Evolutionary conservation across 1,140 invertebrate species (phyloP).

Genomic region (Dendrolimus kikuchii): DNA sequence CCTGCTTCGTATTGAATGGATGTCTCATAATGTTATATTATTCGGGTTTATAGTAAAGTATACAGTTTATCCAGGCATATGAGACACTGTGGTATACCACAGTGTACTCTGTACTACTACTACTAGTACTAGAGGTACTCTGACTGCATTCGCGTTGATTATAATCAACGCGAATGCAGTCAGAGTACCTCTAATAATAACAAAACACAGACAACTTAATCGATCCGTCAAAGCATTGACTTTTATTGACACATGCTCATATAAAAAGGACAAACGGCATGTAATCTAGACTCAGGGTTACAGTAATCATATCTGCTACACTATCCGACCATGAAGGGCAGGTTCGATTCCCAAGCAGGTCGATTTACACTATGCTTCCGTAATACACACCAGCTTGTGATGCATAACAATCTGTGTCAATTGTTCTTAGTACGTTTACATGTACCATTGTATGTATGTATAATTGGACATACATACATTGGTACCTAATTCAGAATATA

Average conservation of each 20-base stretch:
- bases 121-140: too few relatives aligned
- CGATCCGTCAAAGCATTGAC: not conserved
- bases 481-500: not conserved
- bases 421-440: not conserved
- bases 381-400: constrained; percentile 9
- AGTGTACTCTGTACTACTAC: too few relatives aligned
- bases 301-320: constrained; percentile 22
- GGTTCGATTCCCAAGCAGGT: constrained; percentile 44
- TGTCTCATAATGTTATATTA: too few relatives aligned
- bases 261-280: not conserved
- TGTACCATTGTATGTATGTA: not conserved
- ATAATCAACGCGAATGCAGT: too few relatives aligned
- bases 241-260: not conserved
- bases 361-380: constrained; percentile 34
- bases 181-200: too few relatives aligned
- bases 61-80: too few relatives aligned
- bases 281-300: constrained; percentile 16
- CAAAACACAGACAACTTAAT: not conserved
- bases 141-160: too few relatives aligned
- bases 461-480: too few relatives aligned
- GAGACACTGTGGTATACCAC: too few relatives aligned
- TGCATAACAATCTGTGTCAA: constrained; percentile 15
- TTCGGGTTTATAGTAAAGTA: too few relatives aligned
- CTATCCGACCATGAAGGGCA: constrained; percentile 41
- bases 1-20: too few relatives aligned